Evolutionary conservation across 2,888 invertebrate species (phyloP), one percentile per base, ranked within the genome.

Genomic region (Chrysodeixis includens): DNA sequence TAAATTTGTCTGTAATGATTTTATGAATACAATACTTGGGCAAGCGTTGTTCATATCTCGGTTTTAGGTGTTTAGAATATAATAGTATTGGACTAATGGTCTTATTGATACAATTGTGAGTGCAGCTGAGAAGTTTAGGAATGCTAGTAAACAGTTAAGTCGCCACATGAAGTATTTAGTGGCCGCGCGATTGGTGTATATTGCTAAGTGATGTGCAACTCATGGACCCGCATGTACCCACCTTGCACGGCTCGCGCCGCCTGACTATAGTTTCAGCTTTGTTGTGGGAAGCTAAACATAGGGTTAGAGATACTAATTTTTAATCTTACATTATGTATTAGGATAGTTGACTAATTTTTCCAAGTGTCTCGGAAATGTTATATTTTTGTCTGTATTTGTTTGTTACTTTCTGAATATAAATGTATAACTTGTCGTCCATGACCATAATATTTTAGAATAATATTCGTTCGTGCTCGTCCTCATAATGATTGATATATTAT

Each of bases 11-110:
- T 56, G 58, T 64, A 53, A 61, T 69, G 40, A 69, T 71, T 74
- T 74, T 76, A 60, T 77, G 56, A 54, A 73, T 59, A 76, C 56
- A 51, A 56, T 55, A 56, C 63, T 74, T 74, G 74, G 66, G 69
- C 59, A 69, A 70, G 73, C 62, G 66, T 73, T 72, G 78, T 79
- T 73, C 67, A 71, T 78, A 67, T 67, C 71, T 61, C 66, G 61
- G 53, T 67, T 73, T 74, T 40, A 40, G 68, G 56, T 69, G 68
- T 79, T 66, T 71, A 74, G 69, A 63, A 35, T 67, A 65, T 35
- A 35, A 12, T 49, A 57, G 40, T 74, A 60, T 61, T 53, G 56
- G 62, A 65, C 61, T 74, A 60, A 58, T 53, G 56, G 65, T 68
- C 58, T 16, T 49, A 44, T 61, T 73, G 49, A 62, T 56, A 52